Percentiles rank a stretch among this genome's conserved stretches.
These are phyloP conservation scores for Nomada ferruginata DNA, from an alignment of 2,888 invertebrate species.

Conservation along the genomic window DNA sequence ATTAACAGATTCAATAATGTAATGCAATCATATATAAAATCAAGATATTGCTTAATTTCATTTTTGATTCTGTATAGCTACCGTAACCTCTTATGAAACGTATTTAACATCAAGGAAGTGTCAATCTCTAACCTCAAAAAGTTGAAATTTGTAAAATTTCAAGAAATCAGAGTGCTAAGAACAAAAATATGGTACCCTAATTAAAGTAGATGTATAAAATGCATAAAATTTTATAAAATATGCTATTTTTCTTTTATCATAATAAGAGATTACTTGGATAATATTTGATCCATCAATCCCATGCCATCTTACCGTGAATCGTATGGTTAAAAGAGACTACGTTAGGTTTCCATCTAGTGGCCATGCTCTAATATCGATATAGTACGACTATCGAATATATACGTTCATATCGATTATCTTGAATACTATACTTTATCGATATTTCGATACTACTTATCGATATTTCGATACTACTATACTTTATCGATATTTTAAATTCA, in stretches of 20 bases:
- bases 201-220: constrained; percentile 32
- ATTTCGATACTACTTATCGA: too few species aligned
- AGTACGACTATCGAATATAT: constrained; percentile 6
- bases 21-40: neutral
- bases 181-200: constrained; percentile 70
- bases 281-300: constrained; percentile 57
- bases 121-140: constrained; percentile 40
- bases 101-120: constrained; percentile 8
- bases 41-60: neutral
- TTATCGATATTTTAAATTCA: too few species aligned
- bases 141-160: constrained; percentile 8
- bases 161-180: constrained; percentile 10
- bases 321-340: constrained; percentile 69
- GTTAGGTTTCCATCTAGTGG: constrained; percentile 37
- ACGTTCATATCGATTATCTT: too few species aligned
- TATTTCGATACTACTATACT: too few species aligned
- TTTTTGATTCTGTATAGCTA: too few species aligned
- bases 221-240: constrained; percentile 62
- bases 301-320: constrained; percentile 76
- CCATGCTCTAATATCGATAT: constrained; percentile 39
- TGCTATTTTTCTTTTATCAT: constrained; percentile 40
- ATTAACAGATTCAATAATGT: too few species aligned
- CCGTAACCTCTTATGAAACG: neutral
- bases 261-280: constrained; percentile 76
- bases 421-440: too few species aligned